Evolutionary conservation across 2,797 vertebrate genomes (phyloP).

Genomic region (Amphiprion clarkii): DNA sequence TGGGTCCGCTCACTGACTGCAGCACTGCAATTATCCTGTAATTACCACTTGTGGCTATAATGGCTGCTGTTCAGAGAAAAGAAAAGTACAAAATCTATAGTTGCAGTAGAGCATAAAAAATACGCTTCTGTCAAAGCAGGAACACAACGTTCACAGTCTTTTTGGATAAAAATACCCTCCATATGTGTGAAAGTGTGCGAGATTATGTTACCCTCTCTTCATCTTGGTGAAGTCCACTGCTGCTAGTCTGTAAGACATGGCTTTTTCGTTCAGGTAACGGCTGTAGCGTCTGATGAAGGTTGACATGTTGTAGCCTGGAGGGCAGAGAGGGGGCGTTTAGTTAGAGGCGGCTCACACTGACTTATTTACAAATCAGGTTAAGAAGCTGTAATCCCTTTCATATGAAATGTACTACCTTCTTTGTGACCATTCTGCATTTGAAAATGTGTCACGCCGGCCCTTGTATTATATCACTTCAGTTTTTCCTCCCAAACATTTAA

Average conservation of each 20-base stretch:
- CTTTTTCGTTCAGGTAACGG: conserved; percentile 98
- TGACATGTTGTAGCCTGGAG: conserved; percentile 94
- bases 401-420: conserved; percentile 36
- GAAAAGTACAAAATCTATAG: too few relatives aligned
- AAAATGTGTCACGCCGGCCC: neutral
- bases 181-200: conserved; percentile 17
- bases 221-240: conserved; percentile 97
- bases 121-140: too few relatives aligned
- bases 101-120: neutral
- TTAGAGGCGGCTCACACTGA: conserved; percentile 32
- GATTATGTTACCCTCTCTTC: conserved; percentile 92
- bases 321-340: conserved; percentile 42
- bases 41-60: too few relatives aligned
- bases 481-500: conserved; percentile 10
- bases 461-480: neutral
- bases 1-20: too few relatives aligned
- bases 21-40: too few relatives aligned
- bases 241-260: conserved; percentile 94
- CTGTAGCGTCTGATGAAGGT: conserved; percentile 97
- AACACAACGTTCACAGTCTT: too few relatives aligned
- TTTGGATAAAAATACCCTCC: too few relatives aligned
- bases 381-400: conserved; percentile 15
- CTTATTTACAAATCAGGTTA: conserved; percentile 28
- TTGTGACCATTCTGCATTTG: conserved; percentile 2
- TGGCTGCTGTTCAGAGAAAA: too few relatives aligned